Conservation (phyloP, 1,140 invertebrate species). For the Microplitis demolitor region DNA sequence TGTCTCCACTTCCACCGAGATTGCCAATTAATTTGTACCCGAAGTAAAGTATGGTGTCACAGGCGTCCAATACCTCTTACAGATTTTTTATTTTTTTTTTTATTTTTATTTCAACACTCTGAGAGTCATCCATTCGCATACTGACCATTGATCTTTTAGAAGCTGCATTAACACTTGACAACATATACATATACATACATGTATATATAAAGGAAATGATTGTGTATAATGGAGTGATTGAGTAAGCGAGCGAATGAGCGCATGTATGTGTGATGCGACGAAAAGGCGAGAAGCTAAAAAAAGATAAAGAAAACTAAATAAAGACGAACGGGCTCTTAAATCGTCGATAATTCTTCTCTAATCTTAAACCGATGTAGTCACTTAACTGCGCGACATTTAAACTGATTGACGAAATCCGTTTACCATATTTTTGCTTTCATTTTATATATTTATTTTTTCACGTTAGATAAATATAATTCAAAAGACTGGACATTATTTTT, state of each 20-base stretch:
- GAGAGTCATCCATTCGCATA: neutral
- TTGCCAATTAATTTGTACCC: slow-evolving; percentile 56
- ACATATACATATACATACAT: neutral
- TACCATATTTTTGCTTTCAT: neutral
- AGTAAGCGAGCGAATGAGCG: no score
- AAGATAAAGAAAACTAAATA: slow-evolving; percentile 19
- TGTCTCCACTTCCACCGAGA: slow-evolving; percentile 43
- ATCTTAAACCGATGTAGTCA: slow-evolving; percentile 49
- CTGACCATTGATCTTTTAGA: neutral
- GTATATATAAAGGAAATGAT: neutral
- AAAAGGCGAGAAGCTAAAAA: slow-evolving; percentile 9
- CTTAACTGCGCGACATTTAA: slow-evolving; percentile 46
- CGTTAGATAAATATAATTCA: neutral
- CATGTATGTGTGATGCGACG: neutral
- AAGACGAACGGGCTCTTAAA: slow-evolving; percentile 46
- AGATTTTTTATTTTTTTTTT: slow-evolving; percentile 25
- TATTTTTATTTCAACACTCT: slow-evolving; percentile 19
- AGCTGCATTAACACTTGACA: neutral
- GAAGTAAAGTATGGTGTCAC: slow-evolving; percentile 47
- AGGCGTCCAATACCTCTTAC: neutral
- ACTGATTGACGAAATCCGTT: slow-evolving; percentile 40
- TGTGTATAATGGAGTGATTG: no score
- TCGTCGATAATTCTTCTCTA: slow-evolving; percentile 40
- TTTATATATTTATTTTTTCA: neutral
- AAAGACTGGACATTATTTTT: neutral